Evolutionary conservation across 2,888 invertebrate genomes (phyloP), one percentile per base, ranked within the genome.

Genomic region (Deilephila porcellus): DNA sequence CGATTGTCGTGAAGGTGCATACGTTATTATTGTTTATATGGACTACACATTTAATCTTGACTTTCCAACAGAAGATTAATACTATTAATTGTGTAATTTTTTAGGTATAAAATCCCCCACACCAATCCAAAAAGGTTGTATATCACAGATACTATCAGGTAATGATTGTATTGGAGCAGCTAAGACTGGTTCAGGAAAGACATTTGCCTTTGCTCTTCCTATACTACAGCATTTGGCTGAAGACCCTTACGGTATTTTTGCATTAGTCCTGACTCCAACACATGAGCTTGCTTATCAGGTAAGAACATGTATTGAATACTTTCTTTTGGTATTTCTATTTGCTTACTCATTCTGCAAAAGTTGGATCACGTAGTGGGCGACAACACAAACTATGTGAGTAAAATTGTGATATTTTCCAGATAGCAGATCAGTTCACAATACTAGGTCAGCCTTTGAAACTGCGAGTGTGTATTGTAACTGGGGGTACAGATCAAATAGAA

Each of bases 161-260:
- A 95, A 96, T 81, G 98, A 99, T 93, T 98, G 98, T 82, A 97
- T 99, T 77, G 99, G 99, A 11, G 98, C 98, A 82, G 99, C 99
- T 0, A 99, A 99, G 91, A 99, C 99, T 11, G 99, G 99, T 19
- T 99, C 99, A 74, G 99, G 99, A 2, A 99, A 99, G 95, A 99
- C 99, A 0, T 96, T 99, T 85, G 99, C 99, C 0, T 99, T 99
- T 95, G 99, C 98, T 0, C 90, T 99, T 73, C 99, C 99, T 0
- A 98, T 99, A 83, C 89, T 99, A 67, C 98, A 99, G 88, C 96
- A 97, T 86, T 93, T 99, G 45, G 97, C 98, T 75, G 97, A 98
- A 86, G 99, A 99, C 91, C 99, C 99, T 0, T 98, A 97, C 89
- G 99, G 99, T 73, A 98, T 99, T 87, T 99, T 97, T 95, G 99